Conservation (phyloP, 2,113 vertebrate genomes). For the Genyomyrus donnyi region DNA sequence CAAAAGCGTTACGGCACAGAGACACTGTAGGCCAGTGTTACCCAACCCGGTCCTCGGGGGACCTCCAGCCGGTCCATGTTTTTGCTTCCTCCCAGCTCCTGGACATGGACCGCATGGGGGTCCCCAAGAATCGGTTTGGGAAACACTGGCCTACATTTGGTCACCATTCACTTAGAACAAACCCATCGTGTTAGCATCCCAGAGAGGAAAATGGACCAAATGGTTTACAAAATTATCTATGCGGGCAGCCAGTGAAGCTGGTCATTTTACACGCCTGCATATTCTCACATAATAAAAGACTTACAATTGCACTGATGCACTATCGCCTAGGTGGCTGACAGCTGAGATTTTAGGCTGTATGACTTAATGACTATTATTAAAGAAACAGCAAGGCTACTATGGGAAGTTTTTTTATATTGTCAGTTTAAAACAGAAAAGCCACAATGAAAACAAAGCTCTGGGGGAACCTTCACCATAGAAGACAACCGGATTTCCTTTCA, state of each 20-base stretch:
- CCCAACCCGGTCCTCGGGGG: background rate
- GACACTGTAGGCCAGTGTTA: background rate
- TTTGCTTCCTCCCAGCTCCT: background rate
- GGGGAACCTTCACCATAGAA: background rate
- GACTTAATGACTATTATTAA: background rate
- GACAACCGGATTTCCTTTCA: background rate
- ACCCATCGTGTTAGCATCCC: background rate
- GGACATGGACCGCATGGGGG: background rate
- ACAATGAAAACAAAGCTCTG: background rate
- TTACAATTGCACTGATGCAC: background rate
- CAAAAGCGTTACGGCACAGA: background rate
- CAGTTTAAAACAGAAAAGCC: background rate
- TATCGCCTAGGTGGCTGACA: background rate
- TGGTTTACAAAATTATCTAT: background rate
- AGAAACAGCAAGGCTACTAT: background rate
- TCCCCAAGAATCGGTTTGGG: background rate
- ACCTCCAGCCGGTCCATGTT: background rate
- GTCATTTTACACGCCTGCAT: background rate
- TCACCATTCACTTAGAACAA: background rate
- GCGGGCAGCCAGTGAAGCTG: background rate
- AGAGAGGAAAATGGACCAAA: background rate
- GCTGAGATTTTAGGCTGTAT: background rate
- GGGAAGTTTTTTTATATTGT: background rate
- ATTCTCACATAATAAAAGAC: background rate
- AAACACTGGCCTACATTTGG: background rate